Base-by-base conservation (phyloP, 2,888 invertebrate genomes). In the Melieria omissa region DNA sequence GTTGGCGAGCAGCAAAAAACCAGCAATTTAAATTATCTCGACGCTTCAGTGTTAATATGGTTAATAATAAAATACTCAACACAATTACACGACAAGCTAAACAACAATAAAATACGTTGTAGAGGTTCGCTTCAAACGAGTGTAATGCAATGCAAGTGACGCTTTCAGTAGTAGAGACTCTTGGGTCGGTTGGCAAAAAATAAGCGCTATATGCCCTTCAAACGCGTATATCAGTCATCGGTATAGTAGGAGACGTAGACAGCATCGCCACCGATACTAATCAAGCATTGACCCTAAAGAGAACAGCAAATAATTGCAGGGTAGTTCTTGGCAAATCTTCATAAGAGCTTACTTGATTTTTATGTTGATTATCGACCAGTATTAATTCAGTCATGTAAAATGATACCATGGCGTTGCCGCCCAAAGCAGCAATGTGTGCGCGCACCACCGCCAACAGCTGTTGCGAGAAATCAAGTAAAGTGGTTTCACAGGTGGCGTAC, bases 261-360 rank as follows among this genome's bases (percentile, higher is more conserved):
- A 4, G 95, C 96, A 87, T 98, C 98, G 1, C 98, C 98, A 61
- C 97, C 97, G 12, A 98, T 95, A 79, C 97, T 97, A 76, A 98
- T 93, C 74, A 98, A 90, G 88, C 97, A 98, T 88, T 98, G 98
- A 71, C 96, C 96, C 97, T 98, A 90, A 54, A 90, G 75, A 76
- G 78, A 65, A 65, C 49, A 72, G 52, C 64, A 29, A 29, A 29
- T 29, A 29, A n/a, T 49, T 49, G 52, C 14, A 44, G 55, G 14
- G 12, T 65, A 47, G 10, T 49, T 49, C 10, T n/a, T 2, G 52
- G 52, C n/a, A 49, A 49, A 49, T n/a, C 3, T n/a, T 49, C 2
- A 3, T 49, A 12, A n/a, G 29, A 29, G 29, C 57, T 86, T 86
- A 96, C 98, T 91, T 98, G 98, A 88, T 98, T 98, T 88, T 98